Evolutionary conservation across 2,113 vertebrate genomes (phyloP).

Genomic region (Rhombomys opimus): DNA sequence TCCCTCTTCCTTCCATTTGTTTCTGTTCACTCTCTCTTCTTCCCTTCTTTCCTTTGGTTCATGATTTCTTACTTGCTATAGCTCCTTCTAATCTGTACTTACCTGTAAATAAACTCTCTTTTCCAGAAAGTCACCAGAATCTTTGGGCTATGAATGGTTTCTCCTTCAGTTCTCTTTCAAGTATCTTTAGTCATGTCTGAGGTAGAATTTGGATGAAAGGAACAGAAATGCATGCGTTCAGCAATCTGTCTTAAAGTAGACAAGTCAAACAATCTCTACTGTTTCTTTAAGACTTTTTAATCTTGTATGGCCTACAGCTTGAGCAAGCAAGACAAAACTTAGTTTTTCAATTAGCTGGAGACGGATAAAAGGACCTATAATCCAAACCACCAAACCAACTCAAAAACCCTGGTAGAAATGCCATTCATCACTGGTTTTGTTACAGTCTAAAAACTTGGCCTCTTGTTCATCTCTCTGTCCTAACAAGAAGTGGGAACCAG

Average conservation of each 20-base stretch:
- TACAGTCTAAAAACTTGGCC: conserved; percentile 3
- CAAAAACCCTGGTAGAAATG: conserved; percentile 10
- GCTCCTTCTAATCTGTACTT: conserved; percentile 6
- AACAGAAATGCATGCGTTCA: background rate
- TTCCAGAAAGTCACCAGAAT: conserved; percentile 16
- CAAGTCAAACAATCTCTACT: background rate
- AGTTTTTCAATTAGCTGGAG: conserved; percentile 29
- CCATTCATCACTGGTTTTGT: background rate
- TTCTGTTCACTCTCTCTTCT: background rate
- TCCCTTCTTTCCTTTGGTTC: background rate
- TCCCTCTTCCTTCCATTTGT: no score
- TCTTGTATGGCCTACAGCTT: background rate
- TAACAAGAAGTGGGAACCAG: background rate
- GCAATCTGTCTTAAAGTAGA: background rate
- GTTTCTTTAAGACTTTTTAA: conserved; percentile 34
- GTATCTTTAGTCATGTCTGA: background rate
- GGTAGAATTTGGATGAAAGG: background rate
- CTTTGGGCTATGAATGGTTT: background rate
- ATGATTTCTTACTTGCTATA: background rate
- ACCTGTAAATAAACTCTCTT: background rate
- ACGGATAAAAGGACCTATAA: conserved; percentile 27
- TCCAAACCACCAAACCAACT: conserved; percentile 24
- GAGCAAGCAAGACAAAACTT: conserved; percentile 7
- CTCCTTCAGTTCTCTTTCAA: background rate
- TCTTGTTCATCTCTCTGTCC: background rate